These are phyloP conservation scores for Eumeta japonica DNA, from an alignment of 1,140 invertebrate genomes.

Conservation along the genomic window DNA sequence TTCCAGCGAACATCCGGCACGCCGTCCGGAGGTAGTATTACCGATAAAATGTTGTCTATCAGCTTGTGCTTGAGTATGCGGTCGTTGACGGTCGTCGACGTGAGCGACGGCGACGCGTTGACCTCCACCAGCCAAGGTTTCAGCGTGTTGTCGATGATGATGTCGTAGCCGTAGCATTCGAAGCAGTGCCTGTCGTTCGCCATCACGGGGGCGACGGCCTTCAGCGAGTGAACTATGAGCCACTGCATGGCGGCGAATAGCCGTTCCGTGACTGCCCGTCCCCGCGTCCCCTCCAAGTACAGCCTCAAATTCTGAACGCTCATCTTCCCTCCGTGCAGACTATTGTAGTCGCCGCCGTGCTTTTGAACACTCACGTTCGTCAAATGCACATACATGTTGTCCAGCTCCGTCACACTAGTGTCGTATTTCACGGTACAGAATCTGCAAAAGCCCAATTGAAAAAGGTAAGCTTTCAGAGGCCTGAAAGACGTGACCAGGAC, in stretches of 20 bases:
- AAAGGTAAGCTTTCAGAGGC: conserved; percentile 79
- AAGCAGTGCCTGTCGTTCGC: conserved; percentile 81
- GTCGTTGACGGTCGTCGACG: conserved; percentile 93
- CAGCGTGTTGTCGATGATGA: conserved; percentile 82
- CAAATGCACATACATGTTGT: conserved; percentile 85
- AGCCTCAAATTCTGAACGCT: conserved; percentile 87
- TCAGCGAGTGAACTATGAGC: conserved; percentile 83
- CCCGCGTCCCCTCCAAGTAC: conserved; percentile 87
- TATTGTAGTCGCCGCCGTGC: conserved; percentile 89
- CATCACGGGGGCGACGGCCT: conserved; percentile 79
- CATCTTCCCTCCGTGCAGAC: conserved; percentile 91
- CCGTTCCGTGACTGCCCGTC: conserved; percentile 82
- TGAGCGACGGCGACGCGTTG: conserved; percentile 92
- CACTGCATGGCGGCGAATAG: conserved; percentile 84
- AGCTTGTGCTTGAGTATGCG: conserved; percentile 94
- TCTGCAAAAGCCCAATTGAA: conserved; percentile 77
- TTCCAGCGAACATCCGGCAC: conserved; percentile 91
- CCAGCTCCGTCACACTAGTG: conserved; percentile 74
- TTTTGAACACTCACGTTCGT: conserved; percentile 88
- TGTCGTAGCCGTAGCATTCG: conserved; percentile 90
- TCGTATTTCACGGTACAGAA: conserved; percentile 83
- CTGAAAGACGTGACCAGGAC: conserved; percentile 81
- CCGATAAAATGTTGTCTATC: conserved; percentile 91
- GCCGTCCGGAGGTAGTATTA: conserved; percentile 86
- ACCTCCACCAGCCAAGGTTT: conserved; percentile 90